Evolutionary conservation across 1,140 invertebrate genomes (phyloP).

Genomic region (Bathynomus jamesi): DNA sequence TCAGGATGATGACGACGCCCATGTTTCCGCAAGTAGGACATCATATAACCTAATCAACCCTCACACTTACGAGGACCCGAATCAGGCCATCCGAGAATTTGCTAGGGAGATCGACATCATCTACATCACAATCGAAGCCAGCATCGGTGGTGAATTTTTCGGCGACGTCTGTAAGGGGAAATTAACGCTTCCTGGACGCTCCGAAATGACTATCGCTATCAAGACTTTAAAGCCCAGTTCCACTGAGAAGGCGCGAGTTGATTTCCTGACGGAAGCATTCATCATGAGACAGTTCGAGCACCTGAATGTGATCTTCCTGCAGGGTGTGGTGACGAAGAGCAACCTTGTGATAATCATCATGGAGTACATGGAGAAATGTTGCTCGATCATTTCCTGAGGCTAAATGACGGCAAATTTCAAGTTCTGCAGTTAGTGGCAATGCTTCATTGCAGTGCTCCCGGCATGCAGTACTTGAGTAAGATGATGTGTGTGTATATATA

Average conservation of each 20-base stretch:
- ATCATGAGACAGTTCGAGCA: conserved; percentile 99
- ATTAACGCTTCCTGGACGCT: conserved; percentile 70
- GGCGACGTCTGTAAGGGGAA: conserved; percentile 95
- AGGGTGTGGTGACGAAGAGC: conserved; percentile 98
- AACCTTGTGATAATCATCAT: conserved; percentile 99
- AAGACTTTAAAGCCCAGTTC: conserved; percentile 69
- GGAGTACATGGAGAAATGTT: conserved; percentile 99
- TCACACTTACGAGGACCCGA: conserved; percentile 97
- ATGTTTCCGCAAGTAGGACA: conserved; percentile 73
- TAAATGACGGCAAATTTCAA: conserved; percentile 96
- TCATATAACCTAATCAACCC: conserved; percentile 92
- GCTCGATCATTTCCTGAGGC: conserved; percentile 92
- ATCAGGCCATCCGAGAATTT: conserved; percentile 94
- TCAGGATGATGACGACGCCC: conserved; percentile 77
- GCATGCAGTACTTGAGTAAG: conserved; percentile 96
- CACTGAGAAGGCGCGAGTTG: conserved; percentile 88
- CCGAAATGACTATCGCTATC: conserved; percentile 59
- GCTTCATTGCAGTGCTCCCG: conserved; percentile 92
- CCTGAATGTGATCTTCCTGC: conserved; percentile 96
- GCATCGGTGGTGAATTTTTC: conserved; percentile 93
- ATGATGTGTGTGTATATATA: conserved; percentile 86
- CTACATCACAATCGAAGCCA: conserved; percentile 95
- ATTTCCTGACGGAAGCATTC: conserved; percentile 89
- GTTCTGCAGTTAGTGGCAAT: conserved; percentile 95
- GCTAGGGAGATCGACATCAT: conserved; percentile 94